Base-by-base conservation (phyloP, 2,888 invertebrate genomes). In the Eremobia ochroleuca region DNA sequence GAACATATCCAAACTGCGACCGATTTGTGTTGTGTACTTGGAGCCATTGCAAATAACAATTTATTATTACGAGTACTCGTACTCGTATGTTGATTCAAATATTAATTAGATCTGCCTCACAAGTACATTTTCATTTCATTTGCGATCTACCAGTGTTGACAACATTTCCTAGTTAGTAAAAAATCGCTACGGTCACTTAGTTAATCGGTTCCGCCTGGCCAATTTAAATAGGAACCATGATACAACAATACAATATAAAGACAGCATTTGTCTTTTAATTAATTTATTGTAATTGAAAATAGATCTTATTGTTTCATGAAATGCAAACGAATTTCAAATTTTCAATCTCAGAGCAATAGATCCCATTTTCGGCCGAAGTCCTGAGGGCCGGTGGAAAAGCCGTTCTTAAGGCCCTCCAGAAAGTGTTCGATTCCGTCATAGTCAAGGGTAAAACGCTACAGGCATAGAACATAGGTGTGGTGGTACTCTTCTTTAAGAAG, bases 31-130 rank as follows among this genome's bases (percentile, higher is more conserved):
- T 43, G 5, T 40, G 28, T 34, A 49, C 28, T 70, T 70, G 18
- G 8, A 46, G 52, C 49, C 6, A 49, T 61, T 71, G 73, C 81
- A 59, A 61, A 49, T 79, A 59, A 34, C 13, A 49, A 28, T n/a
- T 67, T 58, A 13, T 31, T 31, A 55, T 28, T 37, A n/a, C n/a
- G n/a, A n/a, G n/a, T n/a, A n/a, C n/a, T n/a, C n/a, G n/a, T n/a
- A n/a, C n/a, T n/a, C n/a, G n/a, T n/a, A n/a, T 55, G 18, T 74
- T 46, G 25, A 73, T 61, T 76, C 49, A 18, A 34, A 62, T 34
- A 43, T 28, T 34, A 66, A 55, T 46, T 66, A 4, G 21, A 52
- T 37, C n/a, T 40, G 77, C 31, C 11, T 46, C n/a, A 40, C 52
- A 66, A 43, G 34, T 28, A 34, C 28, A 37, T 37, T 43, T 34